Conservation (phyloP, 2,888 invertebrate genomes). For the Nymphalis c-album region DNA sequence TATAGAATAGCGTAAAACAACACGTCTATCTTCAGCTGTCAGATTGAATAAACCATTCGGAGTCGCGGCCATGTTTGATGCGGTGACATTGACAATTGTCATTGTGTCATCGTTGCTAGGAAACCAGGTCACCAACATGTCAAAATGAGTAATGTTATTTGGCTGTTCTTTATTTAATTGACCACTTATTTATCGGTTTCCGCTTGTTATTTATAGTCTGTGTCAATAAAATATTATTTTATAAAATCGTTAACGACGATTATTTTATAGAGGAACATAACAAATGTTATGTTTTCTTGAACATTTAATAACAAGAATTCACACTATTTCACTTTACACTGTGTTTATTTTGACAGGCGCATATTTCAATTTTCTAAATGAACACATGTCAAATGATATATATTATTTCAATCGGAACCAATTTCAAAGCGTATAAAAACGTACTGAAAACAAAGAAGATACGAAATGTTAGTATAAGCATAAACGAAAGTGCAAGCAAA, state of each 20-base stretch:
- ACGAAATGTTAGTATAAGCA: background rate
- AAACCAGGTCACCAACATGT: constrained; percentile 40
- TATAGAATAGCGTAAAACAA: constrained; percentile 37
- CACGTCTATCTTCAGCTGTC: constrained; percentile 42
- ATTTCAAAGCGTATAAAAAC: too few species aligned
- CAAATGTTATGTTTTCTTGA: too few species aligned
- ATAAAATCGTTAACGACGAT: background rate
- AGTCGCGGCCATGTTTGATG: constrained; percentile 13
- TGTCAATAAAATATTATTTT: background rate
- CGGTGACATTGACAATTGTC: constrained; percentile 31
- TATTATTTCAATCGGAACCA: too few species aligned
- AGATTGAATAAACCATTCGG: constrained; percentile 48
- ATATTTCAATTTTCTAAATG: too few species aligned
- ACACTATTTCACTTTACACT: too few species aligned
- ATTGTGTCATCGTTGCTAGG: constrained; percentile 38
- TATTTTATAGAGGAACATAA: background rate
- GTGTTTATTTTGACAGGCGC: too few species aligned
- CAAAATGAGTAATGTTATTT: constrained; percentile 31
- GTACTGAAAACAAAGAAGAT: too few species aligned
- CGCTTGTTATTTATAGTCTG: constrained; percentile 12
- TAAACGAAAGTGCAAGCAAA: background rate
- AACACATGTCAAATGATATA: too few species aligned
- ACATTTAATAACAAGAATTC: too few species aligned
- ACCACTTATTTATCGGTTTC: constrained; percentile 16
- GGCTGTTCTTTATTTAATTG: constrained; percentile 17